Percentiles rank a stretch among this genome's conserved stretches.
These are phyloP conservation scores for Anagyrus pseudococci DNA, from an alignment of 2,888 invertebrate genomes.

Conservation along the genomic window DNA sequence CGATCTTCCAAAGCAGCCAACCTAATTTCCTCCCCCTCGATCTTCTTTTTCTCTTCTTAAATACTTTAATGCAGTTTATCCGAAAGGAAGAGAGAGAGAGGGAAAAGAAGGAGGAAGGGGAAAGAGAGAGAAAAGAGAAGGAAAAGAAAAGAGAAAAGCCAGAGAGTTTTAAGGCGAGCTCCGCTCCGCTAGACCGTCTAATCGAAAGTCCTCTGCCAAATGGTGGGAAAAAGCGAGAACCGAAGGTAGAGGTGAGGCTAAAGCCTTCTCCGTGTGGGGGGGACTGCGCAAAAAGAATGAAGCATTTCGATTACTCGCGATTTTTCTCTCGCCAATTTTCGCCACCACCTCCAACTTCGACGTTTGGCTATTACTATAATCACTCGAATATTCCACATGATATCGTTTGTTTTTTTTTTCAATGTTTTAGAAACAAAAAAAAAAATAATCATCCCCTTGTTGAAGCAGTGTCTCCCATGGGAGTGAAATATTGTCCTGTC, in stretches of 20 bases:
- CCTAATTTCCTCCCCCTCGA: slow-evolving; percentile 15
- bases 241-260: neutral
- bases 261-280: neutral
- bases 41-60: slow-evolving; percentile 33
- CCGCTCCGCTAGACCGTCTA: slow-evolving; percentile 35
- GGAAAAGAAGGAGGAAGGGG: slow-evolving; percentile 9
- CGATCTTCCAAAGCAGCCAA: slow-evolving; percentile 12
- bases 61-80: slow-evolving; percentile 41
- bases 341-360: too few relatives aligned
- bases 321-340: neutral
- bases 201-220: slow-evolving; percentile 37
- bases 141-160: slow-evolving; percentile 18
- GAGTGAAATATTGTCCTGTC: too few relatives aligned
- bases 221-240: slow-evolving; percentile 3
- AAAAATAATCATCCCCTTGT: too few relatives aligned
- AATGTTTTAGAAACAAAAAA: too few relatives aligned
- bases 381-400: too few relatives aligned
- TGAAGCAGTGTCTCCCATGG: too few relatives aligned
- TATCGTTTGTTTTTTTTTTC: too few relatives aligned
- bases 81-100: slow-evolving; percentile 14
- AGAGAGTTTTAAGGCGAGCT: slow-evolving; percentile 35
- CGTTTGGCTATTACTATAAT: too few relatives aligned
- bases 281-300: neutral
- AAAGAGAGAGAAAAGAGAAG: neutral
- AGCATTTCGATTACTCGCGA: neutral